Percentiles rank a stretch among this genome's conserved stretches.
Evolutionary conservation across 2,113 vertebrate species (phyloP).

Genomic region (Plecturocebus donacophilus): DNA sequence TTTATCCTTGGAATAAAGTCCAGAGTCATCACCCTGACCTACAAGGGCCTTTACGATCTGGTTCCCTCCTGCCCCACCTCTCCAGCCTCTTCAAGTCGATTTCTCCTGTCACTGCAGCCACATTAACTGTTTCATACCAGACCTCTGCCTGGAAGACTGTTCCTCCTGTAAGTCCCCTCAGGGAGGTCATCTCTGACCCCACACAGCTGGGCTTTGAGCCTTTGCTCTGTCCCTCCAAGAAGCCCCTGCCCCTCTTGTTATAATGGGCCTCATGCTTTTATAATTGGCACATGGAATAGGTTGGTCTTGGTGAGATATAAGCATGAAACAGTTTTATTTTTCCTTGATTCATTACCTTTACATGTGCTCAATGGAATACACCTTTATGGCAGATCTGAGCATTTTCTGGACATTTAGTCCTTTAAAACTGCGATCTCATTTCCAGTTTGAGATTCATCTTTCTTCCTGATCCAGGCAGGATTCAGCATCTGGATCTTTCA

Average conservation of each 20-base stretch:
- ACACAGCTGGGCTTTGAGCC: not conserved
- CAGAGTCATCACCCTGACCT: not conserved
- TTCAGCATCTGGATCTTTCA: not conserved
- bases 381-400: not conserved
- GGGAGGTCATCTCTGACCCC: not conserved
- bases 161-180: not conserved
- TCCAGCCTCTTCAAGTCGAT: not conserved
- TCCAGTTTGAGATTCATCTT: constrained; percentile 8
- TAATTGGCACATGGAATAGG: not conserved
- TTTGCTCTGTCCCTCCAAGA: not conserved
- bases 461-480: not conserved
- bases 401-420: not conserved
- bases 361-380: not conserved
- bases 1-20: not conserved
- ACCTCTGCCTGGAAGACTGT: not conserved
- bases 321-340: not conserved
- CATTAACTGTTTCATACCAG: not conserved
- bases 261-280: not conserved
- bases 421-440: not conserved
- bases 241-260: not conserved
- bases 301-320: constrained; percentile 3
- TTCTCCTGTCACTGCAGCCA: not conserved
- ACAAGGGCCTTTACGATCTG: not conserved
- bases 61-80: not conserved
- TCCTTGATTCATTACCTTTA: constrained; percentile 4